Conservation (phyloP, 2,797 vertebrate genomes). For the Gallirallus australis region DNA sequence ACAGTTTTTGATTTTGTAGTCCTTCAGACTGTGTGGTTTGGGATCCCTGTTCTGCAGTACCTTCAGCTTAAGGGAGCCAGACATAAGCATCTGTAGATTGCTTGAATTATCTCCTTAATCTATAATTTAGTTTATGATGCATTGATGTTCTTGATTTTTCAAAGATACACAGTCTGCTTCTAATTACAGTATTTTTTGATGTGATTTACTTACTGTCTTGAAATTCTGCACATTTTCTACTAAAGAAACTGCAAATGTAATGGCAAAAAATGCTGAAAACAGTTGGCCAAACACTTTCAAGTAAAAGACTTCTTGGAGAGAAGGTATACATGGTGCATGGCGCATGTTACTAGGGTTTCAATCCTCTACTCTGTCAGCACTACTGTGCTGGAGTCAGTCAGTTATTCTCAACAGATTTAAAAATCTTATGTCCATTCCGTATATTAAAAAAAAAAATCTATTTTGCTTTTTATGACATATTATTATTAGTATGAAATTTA, state of each 20-base stretch:
- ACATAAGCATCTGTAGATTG: background rate
- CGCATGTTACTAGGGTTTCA: background rate
- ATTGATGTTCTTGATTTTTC: background rate
- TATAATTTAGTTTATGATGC: background rate
- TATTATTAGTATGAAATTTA: background rate
- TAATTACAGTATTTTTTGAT: background rate
- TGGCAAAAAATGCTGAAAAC: background rate
- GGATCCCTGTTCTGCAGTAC: background rate
- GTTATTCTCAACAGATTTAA: background rate
- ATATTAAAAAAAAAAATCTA: background rate
- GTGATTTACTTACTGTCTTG: background rate
- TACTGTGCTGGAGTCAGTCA: background rate
- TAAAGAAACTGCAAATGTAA: background rate
- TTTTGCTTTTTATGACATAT: background rate
- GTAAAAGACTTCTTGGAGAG: background rate
- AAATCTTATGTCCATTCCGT: background rate
- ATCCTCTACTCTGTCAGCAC: background rate
- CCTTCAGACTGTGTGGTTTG: background rate
- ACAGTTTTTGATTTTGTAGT: background rate
- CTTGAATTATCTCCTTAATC: background rate
- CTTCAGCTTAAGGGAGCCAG: background rate
- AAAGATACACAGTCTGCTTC: background rate
- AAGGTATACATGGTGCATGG: background rate
- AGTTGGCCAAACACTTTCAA: background rate
- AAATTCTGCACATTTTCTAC: background rate